Base-by-base conservation (phyloP, 2,797 vertebrate genomes). In the Lepus oiostolus region DNA sequence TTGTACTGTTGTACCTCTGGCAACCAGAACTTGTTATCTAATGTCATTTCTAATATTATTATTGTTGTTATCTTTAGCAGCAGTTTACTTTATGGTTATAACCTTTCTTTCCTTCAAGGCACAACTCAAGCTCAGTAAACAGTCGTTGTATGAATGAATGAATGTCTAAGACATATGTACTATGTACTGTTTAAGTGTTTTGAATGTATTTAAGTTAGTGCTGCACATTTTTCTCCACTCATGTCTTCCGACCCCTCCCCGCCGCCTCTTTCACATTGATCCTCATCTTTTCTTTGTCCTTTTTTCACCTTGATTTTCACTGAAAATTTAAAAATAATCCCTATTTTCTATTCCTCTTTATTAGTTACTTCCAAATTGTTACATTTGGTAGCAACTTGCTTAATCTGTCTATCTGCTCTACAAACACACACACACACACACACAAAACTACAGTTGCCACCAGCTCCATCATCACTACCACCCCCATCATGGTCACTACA, bases 261-360 rank as follows among this genome's bases (percentile, higher is more conserved):
- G 62, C 26, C 19, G 62, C 42, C 26, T 85, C 22, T 28, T 4
- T 63, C 65, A 54, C 26, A 28, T 74, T 83, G 30, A 38, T 89
- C 62, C 82, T 92, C 14, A 52, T 8, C 21, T 65, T 93, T 75
- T 81, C 24, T 47, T 63, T 72, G 62, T 11, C 11, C 7, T 35
- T 91, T 87, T 26, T 80, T 42, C 32, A 17, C 26, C 24, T 93
- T 84, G 26, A 38, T 76, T 67, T 60, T 72, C 47, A 83, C 19
- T 62, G 17, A 16, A 32, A 52, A 63, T 38, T 76, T 91, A 90
- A 14, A 82, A 47, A 50, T 58, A 67, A 79, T 13, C 10, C 1
- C 94, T 92, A 47, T 82, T 88, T 93, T n/a, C 52, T 63, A 32
- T 65, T 52, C 22, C 5, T 85, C 12, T 72, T 65, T 26, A 86